phyloP scores from a whole-genome alignment of 2,888 invertebrate species.

The Silvanus unidentatus region DNA sequence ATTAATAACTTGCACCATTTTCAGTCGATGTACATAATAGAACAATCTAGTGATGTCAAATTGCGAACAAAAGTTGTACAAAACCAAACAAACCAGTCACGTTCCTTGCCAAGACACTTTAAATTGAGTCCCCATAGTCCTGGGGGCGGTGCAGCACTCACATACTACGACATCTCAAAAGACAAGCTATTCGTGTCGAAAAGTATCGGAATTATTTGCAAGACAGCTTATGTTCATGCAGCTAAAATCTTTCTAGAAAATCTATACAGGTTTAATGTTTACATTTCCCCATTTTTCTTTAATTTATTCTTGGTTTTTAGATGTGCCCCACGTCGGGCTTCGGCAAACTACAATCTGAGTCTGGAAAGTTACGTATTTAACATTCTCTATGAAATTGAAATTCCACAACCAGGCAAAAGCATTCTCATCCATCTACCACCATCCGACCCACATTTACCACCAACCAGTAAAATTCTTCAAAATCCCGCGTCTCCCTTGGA shows the following conservation, averaged over 20 bases:
- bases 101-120: conserved; percentile 84
- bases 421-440: conserved; percentile 70
- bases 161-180: conserved; percentile 88
- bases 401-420: conserved; percentile 85
- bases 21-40: conserved; percentile 84
- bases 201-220: conserved; percentile 85
- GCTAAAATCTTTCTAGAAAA: conserved; percentile 81
- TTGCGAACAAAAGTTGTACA: conserved; percentile 55
- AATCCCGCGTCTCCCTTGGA: conserved; percentile 74
- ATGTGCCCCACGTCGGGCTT: conserved; percentile 72
- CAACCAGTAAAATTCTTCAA: conserved; percentile 64
- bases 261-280: conserved; percentile 66
- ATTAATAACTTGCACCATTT: no score
- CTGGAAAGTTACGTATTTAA: conserved; percentile 94
- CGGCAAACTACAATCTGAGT: conserved; percentile 57
- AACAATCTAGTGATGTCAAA: conserved; percentile 75
- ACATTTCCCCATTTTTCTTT: conserved; percentile 5
- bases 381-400: conserved; percentile 81
- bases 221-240: conserved; percentile 83
- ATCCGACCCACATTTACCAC: conserved; percentile 61
- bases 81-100: conserved; percentile 63
- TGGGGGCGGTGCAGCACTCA: conserved; percentile 65
- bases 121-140: conserved; percentile 69
- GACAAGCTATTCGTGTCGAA: conserved; percentile 94
- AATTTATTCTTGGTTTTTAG: conserved; percentile 42